A percentile compares a stretch with the other conserved stretches of the same genome.
Conservation (phyloP, 2,888 invertebrate genomes). For the Euproctis similis region DNA sequence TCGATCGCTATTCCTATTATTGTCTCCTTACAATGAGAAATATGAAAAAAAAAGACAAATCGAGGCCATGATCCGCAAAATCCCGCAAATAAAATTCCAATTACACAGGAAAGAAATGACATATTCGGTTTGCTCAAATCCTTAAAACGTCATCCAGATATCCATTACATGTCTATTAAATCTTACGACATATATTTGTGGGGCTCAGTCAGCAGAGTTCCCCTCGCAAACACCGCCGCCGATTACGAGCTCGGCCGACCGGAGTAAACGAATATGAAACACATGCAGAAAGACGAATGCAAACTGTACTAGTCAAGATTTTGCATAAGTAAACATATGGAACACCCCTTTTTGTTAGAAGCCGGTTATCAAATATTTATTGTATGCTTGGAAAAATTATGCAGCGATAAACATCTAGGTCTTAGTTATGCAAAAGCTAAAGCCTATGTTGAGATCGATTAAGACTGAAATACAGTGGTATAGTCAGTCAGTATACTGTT, state of each 20-base stretch:
- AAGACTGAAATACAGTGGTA: too few species aligned
- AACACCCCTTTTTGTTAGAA: constrained; percentile 42
- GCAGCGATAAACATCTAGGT: constrained; percentile 3
- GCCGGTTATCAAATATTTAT: constrained; percentile 27
- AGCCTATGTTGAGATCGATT: too few species aligned
- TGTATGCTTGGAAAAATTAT: constrained; percentile 6
- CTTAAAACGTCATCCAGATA: constrained; percentile 76
- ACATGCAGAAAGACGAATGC: constrained; percentile 73
- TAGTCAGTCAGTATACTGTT: too few species aligned
- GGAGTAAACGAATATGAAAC: constrained; percentile 75
- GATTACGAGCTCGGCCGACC: constrained; percentile 70
- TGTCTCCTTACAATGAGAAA: constrained; percentile 14
- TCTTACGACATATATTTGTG: constrained; percentile 76
- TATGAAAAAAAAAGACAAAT: constrained; percentile 32
- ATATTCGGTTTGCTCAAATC: constrained; percentile 76
- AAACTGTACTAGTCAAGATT: constrained; percentile 71
- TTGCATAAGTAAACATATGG: constrained; percentile 71
- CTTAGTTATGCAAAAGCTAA: too few species aligned
- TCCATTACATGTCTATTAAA: constrained; percentile 77
- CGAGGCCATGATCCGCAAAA: constrained; percentile 61
- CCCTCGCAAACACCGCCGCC: constrained; percentile 73
- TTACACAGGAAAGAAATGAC: constrained; percentile 67
- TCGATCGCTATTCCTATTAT: constrained; percentile 1
- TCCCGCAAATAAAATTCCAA: constrained; percentile 73
- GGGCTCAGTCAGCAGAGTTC: constrained; percentile 69